Conservation (phyloP, 2,797 vertebrate species). For the Neostethus bicornis region DNA sequence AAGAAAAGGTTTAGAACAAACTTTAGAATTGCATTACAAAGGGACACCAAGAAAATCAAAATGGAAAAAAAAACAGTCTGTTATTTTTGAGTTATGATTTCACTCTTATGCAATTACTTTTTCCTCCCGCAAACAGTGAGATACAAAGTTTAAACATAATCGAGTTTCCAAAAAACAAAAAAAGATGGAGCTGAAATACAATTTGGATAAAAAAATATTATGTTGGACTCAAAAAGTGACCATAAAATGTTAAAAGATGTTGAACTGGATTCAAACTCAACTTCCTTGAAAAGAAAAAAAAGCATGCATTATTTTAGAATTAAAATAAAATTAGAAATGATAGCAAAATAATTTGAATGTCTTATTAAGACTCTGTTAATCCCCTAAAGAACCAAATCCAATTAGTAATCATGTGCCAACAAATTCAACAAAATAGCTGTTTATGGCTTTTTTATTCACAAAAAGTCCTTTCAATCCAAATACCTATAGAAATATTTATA, state of each 20-base stretch:
- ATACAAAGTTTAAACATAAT: background rate
- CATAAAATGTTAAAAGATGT: constrained; percentile 13
- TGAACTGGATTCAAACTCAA: too few relatives aligned
- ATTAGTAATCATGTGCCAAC: background rate
- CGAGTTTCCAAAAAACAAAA: constrained; percentile 8
- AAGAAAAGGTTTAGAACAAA: constrained; percentile 32
- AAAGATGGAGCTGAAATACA: constrained; percentile 1
- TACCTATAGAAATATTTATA: background rate
- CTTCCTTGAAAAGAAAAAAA: background rate
- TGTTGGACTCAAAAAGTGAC: constrained; percentile 14
- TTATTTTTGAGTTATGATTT: constrained; percentile 18
- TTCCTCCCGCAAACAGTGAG: constrained; percentile 14
- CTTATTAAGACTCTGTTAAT: too few relatives aligned
- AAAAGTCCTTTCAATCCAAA: background rate
- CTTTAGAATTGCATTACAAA: constrained; percentile 21
- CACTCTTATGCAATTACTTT: constrained; percentile 6
- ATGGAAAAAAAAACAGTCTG: background rate
- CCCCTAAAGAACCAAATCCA: too few relatives aligned
- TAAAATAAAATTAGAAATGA: too few relatives aligned
- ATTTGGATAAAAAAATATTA: constrained; percentile 20
- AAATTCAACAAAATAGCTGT: background rate
- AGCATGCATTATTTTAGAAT: background rate
- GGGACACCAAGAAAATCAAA: background rate
- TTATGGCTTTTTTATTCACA: background rate
- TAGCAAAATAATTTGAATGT: too few relatives aligned